phyloP scores from a whole-genome alignment of 2,113 vertebrate species.

The Martes martes region DNA sequence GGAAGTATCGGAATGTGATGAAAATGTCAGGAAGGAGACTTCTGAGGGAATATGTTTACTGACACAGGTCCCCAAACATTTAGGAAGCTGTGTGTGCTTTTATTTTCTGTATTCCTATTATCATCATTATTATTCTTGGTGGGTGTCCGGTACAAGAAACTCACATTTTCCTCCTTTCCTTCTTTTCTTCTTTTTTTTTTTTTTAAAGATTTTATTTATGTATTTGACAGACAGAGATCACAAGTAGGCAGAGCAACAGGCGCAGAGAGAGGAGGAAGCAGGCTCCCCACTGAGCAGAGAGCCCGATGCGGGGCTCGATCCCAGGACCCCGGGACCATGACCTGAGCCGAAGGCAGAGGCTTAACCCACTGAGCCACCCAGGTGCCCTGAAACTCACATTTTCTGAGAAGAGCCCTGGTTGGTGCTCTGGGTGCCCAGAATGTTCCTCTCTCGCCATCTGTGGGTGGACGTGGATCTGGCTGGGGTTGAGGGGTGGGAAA shows the following conservation, averaged over 20 bases:
- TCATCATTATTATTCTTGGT: neutral
- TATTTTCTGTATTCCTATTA: no score
- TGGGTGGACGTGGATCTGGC: fast-evolving
- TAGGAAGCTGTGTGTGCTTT: neutral
- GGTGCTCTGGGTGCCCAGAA: neutral
- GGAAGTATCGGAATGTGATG: neutral
- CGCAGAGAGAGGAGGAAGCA: no score
- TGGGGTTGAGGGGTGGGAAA: neutral
- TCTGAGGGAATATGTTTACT: neutral
- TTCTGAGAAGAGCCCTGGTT: neutral
- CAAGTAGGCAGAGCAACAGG: no score
- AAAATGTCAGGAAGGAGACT: neutral
- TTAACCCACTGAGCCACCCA: no score
- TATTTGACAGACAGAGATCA: no score
- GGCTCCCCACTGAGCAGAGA: no score
- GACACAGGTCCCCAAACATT: neutral
- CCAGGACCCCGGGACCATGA: no score
- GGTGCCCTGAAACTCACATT: neutral
- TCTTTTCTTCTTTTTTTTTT: no score
- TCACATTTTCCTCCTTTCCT: no score
- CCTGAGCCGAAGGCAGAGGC: no score
- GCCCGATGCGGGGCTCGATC: no score
- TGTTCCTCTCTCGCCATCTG: neutral
- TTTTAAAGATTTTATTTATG: no score
- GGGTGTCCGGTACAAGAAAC: neutral